phyloP scores from a whole-genome alignment of 2,797 vertebrate genomes.

The Dendrocincla fuliginosa region DNA sequence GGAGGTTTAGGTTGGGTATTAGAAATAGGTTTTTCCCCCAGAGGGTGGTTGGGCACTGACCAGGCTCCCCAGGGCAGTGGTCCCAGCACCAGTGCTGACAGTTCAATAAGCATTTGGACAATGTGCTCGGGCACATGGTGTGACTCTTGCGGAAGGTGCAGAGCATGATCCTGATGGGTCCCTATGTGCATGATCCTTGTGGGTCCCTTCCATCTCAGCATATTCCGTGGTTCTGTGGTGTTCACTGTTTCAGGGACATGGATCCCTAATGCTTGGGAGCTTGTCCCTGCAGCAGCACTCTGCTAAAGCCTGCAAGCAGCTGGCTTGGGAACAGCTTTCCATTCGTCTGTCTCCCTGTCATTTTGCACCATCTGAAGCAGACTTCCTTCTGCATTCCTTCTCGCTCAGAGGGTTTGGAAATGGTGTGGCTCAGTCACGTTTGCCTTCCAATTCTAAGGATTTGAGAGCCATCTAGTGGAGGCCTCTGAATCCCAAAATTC shows the following conservation, averaged over 20 bases:
- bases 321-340: not conserved
- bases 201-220: not conserved
- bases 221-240: not conserved
- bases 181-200: too few species aligned
- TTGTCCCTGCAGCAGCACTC: not conserved
- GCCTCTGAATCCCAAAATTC: not conserved
- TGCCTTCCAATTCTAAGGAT: not conserved
- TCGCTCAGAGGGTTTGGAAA: not conserved
- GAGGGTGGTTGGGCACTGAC: not conserved
- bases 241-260: not conserved
- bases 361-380: not conserved
- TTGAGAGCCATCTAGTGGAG: slow-evolving; percentile 51
- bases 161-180: not conserved
- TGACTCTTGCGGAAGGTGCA: not conserved
- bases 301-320: not conserved
- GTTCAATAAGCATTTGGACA: not conserved
- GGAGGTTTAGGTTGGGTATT: not conserved
- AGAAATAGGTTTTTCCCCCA: not conserved
- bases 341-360: fast-evolving
- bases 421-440: not conserved
- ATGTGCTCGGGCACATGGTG: not conserved
- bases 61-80: not conserved
- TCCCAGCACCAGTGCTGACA: not conserved
- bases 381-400: not conserved
- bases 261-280: fast-evolving